These are phyloP conservation scores for Drosophila sp. DNA, from an alignment of 1,140 invertebrate species.

Conservation along the genomic window DNA sequence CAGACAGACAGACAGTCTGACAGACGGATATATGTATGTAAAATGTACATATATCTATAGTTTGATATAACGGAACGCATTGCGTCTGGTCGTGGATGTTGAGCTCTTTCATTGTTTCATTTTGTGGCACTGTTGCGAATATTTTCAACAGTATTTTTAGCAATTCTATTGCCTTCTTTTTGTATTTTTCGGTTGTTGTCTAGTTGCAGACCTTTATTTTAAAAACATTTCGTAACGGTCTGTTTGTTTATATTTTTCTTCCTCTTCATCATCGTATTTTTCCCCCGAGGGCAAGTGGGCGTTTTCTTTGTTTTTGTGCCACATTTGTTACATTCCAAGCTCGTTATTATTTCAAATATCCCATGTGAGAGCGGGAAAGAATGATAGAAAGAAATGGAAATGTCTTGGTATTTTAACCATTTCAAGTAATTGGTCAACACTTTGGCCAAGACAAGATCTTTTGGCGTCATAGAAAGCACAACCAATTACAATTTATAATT, in stretches of 20 bases:
- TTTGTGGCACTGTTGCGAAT: constrained; percentile 28
- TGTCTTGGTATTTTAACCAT: not conserved
- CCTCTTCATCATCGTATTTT: not conserved
- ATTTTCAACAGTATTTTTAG: constrained; percentile 44
- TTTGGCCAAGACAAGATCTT: not conserved
- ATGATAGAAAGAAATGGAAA: not conserved
- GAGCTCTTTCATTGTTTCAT: constrained; percentile 37
- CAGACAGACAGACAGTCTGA: not conserved
- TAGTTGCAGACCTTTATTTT: constrained; percentile 33
- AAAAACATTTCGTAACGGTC: constrained; percentile 46
- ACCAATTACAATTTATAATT: constrained; percentile 13
- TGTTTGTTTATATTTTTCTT: constrained; percentile 45
- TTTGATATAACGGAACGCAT: constrained; percentile 28
- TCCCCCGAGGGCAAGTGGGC: constrained; percentile 9
- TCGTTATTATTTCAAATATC: constrained; percentile 17
- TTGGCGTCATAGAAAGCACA: not conserved
- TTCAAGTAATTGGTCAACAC: not conserved
- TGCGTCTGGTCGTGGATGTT: constrained; percentile 25
- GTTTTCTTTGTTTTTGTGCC: constrained; percentile 10
- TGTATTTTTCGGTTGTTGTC: not conserved
- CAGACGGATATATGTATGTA: not conserved
- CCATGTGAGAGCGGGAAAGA: not conserved
- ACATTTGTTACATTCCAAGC: constrained; percentile 14
- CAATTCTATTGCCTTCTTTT: not conserved
- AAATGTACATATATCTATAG: constrained; percentile 19